phyloP scores from a whole-genome alignment of 2,113 vertebrate genomes.

The Callithrix jacchus region DNA sequence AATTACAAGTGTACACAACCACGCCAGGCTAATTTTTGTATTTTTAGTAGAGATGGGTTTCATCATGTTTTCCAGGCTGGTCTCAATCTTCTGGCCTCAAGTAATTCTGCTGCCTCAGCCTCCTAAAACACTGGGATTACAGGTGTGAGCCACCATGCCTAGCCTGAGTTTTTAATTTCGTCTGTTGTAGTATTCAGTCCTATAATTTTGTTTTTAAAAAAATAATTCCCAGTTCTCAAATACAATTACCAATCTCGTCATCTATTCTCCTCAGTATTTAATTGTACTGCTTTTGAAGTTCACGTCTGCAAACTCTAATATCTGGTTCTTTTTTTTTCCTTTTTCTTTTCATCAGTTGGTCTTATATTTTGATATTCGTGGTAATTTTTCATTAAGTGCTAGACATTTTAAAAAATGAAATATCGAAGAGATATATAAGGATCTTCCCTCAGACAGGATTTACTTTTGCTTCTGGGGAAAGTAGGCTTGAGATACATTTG shows the following conservation, averaged over 20 bases:
- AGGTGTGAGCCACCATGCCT: too few species aligned
- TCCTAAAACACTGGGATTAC: too few species aligned
- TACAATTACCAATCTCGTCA: background rate
- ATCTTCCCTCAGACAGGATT: background rate
- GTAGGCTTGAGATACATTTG: background rate
- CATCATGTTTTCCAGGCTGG: too few species aligned
- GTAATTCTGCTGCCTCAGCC: too few species aligned
- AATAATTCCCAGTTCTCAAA: background rate
- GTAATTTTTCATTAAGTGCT: background rate
- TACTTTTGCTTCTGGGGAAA: conserved; percentile 24
- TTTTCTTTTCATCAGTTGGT: background rate
- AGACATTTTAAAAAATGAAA: background rate
- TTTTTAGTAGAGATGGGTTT: too few species aligned
- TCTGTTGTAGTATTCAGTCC: background rate
- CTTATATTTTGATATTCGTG: background rate
- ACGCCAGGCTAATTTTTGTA: too few species aligned
- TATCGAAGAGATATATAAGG: background rate
- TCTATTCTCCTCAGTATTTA: background rate
- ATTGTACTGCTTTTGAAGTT: background rate
- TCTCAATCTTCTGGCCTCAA: too few species aligned
- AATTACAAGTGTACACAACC: too few species aligned
- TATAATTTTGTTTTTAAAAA: background rate
- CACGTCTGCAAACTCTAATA: background rate
- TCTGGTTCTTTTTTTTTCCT: background rate
- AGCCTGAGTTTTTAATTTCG: background rate